Percentiles rank a stretch among this genome's conserved stretches.
Evolutionary conservation across 2,113 vertebrate species (phyloP).

Genomic region (Gadus chalcogrammus): DNA sequence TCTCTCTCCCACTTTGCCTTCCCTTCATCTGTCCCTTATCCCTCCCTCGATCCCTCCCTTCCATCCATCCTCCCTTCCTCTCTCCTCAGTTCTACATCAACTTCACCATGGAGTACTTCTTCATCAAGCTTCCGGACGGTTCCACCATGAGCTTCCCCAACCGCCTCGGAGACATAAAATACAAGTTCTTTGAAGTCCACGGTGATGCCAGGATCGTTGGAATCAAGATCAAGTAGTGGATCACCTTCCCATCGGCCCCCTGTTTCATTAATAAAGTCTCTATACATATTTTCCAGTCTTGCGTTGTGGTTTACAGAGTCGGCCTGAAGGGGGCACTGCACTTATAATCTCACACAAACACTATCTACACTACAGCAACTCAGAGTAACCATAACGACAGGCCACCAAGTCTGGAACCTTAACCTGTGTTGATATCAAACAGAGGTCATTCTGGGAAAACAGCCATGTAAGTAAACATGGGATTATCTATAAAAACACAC

Average conservation of each 20-base stretch:
- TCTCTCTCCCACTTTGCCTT: background rate
- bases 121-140: constrained; percentile 68
- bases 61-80: background rate
- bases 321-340: no score
- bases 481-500: no score
- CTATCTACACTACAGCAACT: no score
- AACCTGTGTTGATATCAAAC: no score
- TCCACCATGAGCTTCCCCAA: constrained; percentile 69
- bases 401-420: no score
- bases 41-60: background rate
- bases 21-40: background rate
- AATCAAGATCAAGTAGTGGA: constrained; percentile 66
- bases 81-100: constrained; percentile 64
- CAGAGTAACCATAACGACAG: background rate
- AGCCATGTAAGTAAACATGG: no score
- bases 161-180: constrained; percentile 67
- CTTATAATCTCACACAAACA: no score
- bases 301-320: no score
- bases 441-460: background rate
- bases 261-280: background rate
- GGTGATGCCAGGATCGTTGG: constrained; percentile 60
- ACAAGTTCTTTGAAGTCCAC: constrained; percentile 54
- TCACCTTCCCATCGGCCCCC: background rate
- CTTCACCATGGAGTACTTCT: constrained; percentile 66
- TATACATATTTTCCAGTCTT: no score